Base-by-base conservation (phyloP, 2,797 vertebrate genomes). In the Sus cebifrons region DNA sequence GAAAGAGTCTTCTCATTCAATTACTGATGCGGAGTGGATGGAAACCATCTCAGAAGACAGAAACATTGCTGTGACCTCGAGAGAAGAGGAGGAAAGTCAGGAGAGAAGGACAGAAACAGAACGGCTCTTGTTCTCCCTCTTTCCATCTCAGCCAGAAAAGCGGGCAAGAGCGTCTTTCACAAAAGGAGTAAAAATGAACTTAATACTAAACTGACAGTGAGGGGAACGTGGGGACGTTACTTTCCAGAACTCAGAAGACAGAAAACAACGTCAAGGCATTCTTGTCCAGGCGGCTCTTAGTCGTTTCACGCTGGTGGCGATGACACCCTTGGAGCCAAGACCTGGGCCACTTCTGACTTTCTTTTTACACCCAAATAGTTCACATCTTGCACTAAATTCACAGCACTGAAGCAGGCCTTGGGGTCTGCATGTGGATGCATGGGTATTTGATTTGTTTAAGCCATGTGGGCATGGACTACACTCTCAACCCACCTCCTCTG, bases 381-480 rank as follows among this genome's bases (percentile, higher is more conserved):
- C 91, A 89, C 21, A 75, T 68, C n/a, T 74, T 89, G 78, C n/a
- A 79, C 62, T 67, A 75, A 71, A 79, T 93, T 36, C 71, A 75
- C 16, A 86, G 25, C 65, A 27, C 1, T 6, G 29, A 74, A 52
- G 32, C 65, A 56, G 32, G 40, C 62, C 3, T 77, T 20, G 65
- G 20, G 44, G 16, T 70, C 85, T 91, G 90, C 65, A 74, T 29
- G 84, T 94, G 68, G 73, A 64, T 44, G 86, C 64, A 60, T 23
- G 49, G 60, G 36, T 62, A 89, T 40, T 20, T 93, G 78, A 65
- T 71, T 86, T 54, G 94, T 78, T 79, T 83, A 86, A 88, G n/a
- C 64, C 27, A 2, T 3, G 10, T 52, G 56, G 62, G 29, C 14
- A 71, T 14, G 89, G 65, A 89, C 67, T 73, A 84, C 25, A 32